Evolutionary conservation across 2,888 invertebrate species (phyloP).

Genomic region (Trichogramma evanescens): DNA sequence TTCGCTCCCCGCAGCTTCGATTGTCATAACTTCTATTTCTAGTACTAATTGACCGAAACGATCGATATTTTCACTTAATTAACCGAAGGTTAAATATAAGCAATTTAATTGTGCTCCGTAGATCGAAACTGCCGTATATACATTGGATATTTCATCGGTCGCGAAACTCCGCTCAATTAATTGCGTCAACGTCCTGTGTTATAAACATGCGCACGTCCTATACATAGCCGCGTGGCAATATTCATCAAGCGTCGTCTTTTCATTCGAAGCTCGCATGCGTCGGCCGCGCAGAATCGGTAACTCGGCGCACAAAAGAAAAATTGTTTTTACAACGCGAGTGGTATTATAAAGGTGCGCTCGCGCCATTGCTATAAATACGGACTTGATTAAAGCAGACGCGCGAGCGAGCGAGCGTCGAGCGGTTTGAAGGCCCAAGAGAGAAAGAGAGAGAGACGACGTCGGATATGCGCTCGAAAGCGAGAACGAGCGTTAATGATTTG

Average conservation of each 20-base stretch:
- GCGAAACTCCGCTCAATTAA: slow-evolving; percentile 2
- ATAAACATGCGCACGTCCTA: neutral
- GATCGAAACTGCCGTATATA: too few species aligned
- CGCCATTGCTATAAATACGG: neutral
- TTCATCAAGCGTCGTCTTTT: too few species aligned
- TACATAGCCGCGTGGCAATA: too few species aligned
- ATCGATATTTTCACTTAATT: too few species aligned
- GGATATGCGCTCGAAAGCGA: slow-evolving; percentile 15
- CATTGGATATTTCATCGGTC: too few species aligned
- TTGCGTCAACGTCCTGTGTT: slow-evolving; percentile 11
- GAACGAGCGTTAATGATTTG: slow-evolving; percentile 39
- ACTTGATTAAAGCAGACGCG: slow-evolving; percentile 18
- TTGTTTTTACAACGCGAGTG: slow-evolving; percentile 5
- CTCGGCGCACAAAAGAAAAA: slow-evolving; percentile 17
- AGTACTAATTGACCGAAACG: too few species aligned
- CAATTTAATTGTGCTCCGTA: too few species aligned
- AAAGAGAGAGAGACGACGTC: slow-evolving; percentile 16
- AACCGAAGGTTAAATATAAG: too few species aligned
- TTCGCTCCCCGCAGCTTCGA: too few species aligned
- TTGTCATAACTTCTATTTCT: too few species aligned
- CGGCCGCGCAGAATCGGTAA: slow-evolving; percentile 10
- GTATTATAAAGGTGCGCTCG: too few species aligned
- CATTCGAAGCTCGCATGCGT: too few species aligned
- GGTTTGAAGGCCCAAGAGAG: neutral
- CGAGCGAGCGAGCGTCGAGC: neutral